phyloP scores from a whole-genome alignment of 1,140 invertebrate genomes.

The Orussus abietinus region DNA sequence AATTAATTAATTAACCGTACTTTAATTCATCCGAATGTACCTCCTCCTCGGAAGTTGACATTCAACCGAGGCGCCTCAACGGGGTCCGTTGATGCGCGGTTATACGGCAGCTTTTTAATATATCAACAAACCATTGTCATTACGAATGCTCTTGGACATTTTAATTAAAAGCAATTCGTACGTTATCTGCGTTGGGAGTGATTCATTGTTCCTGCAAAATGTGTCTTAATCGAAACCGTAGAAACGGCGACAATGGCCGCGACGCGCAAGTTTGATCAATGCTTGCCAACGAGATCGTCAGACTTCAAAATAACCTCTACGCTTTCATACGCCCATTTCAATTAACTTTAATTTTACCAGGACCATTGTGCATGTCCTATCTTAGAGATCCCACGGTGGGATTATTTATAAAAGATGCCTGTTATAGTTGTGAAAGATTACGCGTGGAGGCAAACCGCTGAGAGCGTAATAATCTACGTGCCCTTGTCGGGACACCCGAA shows the following conservation, averaged over 20 bases:
- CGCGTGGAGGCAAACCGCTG: constrained; percentile 63
- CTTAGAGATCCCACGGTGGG: constrained; percentile 1
- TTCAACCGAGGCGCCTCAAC: constrained; percentile 18
- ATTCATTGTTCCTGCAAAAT: constrained; percentile 13
- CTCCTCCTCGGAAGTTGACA: constrained; percentile 1
- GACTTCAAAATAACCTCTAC: constrained; percentile 13
- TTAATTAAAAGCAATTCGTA: constrained; percentile 48
- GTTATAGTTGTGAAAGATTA: constrained; percentile 64
- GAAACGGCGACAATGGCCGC: constrained; percentile 11
- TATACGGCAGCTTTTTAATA: constrained; percentile 38
- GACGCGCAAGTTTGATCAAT: constrained; percentile 33
- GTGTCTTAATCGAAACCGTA: constrained; percentile 11
- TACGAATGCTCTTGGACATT: constrained; percentile 44
- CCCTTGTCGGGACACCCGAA: constrained; percentile 54
- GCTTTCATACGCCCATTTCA: not conserved
- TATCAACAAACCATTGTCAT: constrained; percentile 43
- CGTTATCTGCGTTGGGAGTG: constrained; percentile 17
- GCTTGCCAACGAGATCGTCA: not conserved
- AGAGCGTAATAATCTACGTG: constrained; percentile 56
- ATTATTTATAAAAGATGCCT: constrained; percentile 57
- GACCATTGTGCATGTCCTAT: too few species aligned
- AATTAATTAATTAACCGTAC: constrained; percentile 21
- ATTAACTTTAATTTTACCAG: constrained; percentile 12
- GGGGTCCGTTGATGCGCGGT: constrained; percentile 16
- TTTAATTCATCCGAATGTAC: constrained; percentile 18